Evolutionary conservation across 1,140 invertebrate genomes (phyloP).

Genomic region (Colletes latitarsis): DNA sequence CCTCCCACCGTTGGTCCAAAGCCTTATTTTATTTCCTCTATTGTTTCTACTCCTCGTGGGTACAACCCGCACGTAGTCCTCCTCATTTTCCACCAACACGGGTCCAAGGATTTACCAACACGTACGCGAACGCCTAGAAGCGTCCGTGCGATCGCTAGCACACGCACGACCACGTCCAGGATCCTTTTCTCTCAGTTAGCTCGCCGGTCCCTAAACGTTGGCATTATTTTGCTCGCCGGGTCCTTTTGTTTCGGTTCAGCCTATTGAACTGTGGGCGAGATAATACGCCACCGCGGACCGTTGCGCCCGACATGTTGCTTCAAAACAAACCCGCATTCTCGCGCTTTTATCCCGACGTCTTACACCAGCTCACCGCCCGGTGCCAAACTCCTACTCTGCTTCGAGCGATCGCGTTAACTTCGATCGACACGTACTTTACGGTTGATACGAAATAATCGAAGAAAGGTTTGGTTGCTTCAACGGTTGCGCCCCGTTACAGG

Average conservation of each 20-base stretch:
- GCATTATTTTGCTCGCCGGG: conserved; percentile 76
- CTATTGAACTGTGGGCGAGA: conserved; percentile 76
- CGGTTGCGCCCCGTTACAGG: not conserved
- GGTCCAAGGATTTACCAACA: conserved; percentile 37
- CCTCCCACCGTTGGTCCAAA: conserved; percentile 45
- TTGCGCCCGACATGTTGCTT: conserved; percentile 68
- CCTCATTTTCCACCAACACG: conserved; percentile 71
- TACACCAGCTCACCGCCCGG: not conserved
- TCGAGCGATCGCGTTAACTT: conserved; percentile 42
- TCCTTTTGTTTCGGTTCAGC: conserved; percentile 76
- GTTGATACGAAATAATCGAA: conserved; percentile 50
- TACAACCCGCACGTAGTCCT: conserved; percentile 64
- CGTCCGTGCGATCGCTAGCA: conserved; percentile 19
- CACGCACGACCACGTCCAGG: conserved; percentile 62
- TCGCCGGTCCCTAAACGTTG: conserved; percentile 71
- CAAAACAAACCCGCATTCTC: conserved; percentile 72
- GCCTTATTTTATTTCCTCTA: conserved; percentile 78
- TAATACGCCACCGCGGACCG: conserved; percentile 70
- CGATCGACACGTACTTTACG: conserved; percentile 56
- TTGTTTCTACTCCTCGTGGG: conserved; percentile 72
- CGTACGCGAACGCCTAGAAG: conserved; percentile 29
- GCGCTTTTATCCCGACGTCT: conserved; percentile 59
- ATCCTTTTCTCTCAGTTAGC: conserved; percentile 73
- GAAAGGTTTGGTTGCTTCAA: conserved; percentile 8
- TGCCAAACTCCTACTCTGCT: conserved; percentile 29